A percentile compares a stretch with the other conserved stretches of the same genome.
Evolutionary conservation across 2,113 vertebrate species (phyloP).

Genomic region (Dicaeum eximium): DNA sequence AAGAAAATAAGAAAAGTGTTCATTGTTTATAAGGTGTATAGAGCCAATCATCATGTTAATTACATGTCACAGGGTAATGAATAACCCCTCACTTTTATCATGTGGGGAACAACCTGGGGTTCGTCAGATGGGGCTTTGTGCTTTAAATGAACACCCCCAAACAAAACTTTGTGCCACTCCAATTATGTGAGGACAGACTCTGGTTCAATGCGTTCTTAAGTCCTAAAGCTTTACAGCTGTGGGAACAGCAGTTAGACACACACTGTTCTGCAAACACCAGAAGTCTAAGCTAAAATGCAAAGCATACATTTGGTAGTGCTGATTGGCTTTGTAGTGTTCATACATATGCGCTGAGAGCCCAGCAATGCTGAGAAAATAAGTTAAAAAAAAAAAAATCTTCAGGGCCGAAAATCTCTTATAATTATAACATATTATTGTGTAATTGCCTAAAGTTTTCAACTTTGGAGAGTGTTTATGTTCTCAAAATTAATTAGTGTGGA

Average conservation of each 20-base stretch:
- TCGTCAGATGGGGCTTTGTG: slow-evolving; percentile 17
- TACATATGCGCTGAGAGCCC: background rate
- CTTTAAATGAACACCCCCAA: background rate
- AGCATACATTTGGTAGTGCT: background rate
- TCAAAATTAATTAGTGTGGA: slow-evolving; percentile 49
- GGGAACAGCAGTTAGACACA: slow-evolving; percentile 39
- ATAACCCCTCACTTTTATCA: background rate
- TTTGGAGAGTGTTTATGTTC: slow-evolving; percentile 50
- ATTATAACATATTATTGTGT: background rate
- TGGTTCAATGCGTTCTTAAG: slow-evolving; percentile 17
- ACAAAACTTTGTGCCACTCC: background rate
- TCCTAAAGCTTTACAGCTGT: slow-evolving; percentile 52
- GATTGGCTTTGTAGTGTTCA: background rate
- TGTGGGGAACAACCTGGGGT: background rate
- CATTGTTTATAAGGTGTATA: background rate
- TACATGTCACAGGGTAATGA: background rate
- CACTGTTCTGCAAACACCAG: slow-evolving; percentile 28
- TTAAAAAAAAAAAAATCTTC: background rate
- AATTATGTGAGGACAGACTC: slow-evolving; percentile 32
- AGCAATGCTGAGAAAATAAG: background rate
- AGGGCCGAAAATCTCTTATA: background rate
- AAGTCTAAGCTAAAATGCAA: slow-evolving; percentile 33
- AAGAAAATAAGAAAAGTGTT: background rate
- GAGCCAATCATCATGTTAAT: background rate
- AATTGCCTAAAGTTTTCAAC: slow-evolving; percentile 40